These are phyloP conservation scores for Meloe dianella DNA, from an alignment of 2,888 invertebrate genomes.

Conservation along the genomic window DNA sequence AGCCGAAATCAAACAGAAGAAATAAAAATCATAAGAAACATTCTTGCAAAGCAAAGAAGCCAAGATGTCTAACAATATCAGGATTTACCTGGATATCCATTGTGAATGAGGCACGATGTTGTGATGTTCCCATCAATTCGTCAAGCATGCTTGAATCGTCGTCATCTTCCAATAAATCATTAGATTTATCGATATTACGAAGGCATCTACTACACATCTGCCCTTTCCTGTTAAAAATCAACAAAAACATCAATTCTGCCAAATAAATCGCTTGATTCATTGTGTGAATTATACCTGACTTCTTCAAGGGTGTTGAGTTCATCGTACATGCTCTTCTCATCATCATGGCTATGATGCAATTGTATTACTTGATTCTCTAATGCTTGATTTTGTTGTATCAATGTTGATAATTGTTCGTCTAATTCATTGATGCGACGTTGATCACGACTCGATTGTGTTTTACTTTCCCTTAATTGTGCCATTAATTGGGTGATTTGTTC, in stretches of 20 bases:
- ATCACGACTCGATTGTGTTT: constrained; percentile 72
- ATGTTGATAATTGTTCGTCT: constrained; percentile 76
- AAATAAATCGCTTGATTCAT: too few relatives aligned
- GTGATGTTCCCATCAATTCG: constrained; percentile 46
- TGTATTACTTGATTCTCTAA: constrained; percentile 73
- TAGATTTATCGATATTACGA: constrained; percentile 65
- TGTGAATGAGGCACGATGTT: constrained; percentile 51
- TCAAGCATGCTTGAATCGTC: constrained; percentile 73
- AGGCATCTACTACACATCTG: constrained; percentile 83
- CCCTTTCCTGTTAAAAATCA: constrained; percentile 83
- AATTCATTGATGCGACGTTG: constrained; percentile 76
- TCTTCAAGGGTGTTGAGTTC: constrained; percentile 84
- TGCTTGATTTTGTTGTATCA: constrained; percentile 73
- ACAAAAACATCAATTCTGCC: too few relatives aligned
- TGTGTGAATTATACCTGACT: constrained; percentile 75
- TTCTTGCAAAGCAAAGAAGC: constrained; percentile 50
- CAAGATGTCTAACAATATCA: constrained; percentile 49
- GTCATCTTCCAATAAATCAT: constrained; percentile 71
- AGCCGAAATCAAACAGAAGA: constrained; percentile 2
- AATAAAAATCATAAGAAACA: constrained; percentile 44
- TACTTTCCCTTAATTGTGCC: constrained; percentile 74
- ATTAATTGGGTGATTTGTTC: constrained; percentile 64
- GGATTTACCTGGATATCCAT: constrained; percentile 58
- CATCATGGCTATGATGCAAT: constrained; percentile 67
- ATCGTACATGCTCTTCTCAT: constrained; percentile 82